Evolutionary conservation across 1,140 invertebrate genomes (phyloP).

Genomic region (Branchinecta lynchi): DNA sequence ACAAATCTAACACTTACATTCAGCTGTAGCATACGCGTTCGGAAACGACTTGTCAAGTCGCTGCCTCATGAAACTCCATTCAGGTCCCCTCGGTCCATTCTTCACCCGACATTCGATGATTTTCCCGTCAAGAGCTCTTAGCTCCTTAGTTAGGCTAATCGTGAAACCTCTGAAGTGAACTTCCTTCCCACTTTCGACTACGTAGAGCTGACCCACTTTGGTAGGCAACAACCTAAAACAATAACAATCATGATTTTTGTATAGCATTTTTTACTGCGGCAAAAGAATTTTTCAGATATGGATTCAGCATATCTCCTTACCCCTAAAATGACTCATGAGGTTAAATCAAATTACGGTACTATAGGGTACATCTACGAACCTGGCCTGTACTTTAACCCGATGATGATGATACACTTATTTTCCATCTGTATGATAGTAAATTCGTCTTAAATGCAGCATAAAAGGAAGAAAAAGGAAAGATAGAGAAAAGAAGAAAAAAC

Average conservation of each 20-base stretch:
- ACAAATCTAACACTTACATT: no score
- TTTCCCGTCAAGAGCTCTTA: slow-evolving; percentile 70
- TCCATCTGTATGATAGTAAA: no score
- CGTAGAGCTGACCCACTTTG: slow-evolving; percentile 62
- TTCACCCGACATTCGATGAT: slow-evolving; percentile 84
- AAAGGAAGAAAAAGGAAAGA: neutral
- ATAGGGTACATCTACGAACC: no score
- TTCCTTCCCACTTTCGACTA: slow-evolving; percentile 42
- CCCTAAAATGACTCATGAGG: no score
- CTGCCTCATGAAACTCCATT: slow-evolving; percentile 89
- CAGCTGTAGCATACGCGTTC: slow-evolving; percentile 67
- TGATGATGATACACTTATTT: no score
- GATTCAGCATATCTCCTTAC: no score
- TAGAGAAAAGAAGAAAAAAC: slow-evolving; percentile 18
- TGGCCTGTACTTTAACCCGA: no score
- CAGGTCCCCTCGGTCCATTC: slow-evolving; percentile 39
- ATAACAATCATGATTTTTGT: slow-evolving; percentile 25
- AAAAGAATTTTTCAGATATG: no score
- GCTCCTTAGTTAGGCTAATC: slow-evolving; percentile 48
- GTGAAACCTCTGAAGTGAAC: slow-evolving; percentile 42
- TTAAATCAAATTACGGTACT: no score
- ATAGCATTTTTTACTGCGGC: no score
- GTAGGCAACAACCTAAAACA: slow-evolving; percentile 50
- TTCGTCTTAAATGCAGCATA: neutral
- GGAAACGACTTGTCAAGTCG: slow-evolving; percentile 94